Conservation (phyloP, 2,888 invertebrate genomes). For the Caenorhabditis becei region DNA sequence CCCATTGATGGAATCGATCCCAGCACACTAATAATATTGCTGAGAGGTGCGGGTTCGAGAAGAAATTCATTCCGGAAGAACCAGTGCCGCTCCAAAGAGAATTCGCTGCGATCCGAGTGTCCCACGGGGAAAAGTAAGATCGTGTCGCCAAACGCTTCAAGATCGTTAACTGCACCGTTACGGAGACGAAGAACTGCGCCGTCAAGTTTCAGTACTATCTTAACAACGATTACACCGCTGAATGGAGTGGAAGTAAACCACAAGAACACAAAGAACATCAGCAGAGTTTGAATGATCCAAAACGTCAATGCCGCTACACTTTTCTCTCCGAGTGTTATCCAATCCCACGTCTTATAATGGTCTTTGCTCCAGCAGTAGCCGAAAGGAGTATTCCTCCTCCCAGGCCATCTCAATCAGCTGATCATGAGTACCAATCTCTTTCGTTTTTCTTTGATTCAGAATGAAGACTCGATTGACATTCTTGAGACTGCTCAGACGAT, state of each 20-base stretch:
- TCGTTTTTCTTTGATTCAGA: conserved; percentile 62
- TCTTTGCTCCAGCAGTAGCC: conserved; percentile 48
- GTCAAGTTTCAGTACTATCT: conserved; percentile 82
- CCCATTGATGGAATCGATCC: no score
- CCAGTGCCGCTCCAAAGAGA: conserved; percentile 78
- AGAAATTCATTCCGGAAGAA: conserved; percentile 75
- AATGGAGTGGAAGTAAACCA: no score
- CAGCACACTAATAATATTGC: no score
- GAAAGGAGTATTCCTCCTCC: conserved; percentile 43
- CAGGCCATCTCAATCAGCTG: conserved; percentile 64
- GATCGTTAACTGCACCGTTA: conserved; percentile 71
- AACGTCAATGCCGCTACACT: conserved; percentile 28
- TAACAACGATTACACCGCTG: no score
- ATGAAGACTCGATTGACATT: conserved; percentile 68
- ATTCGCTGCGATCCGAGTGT: conserved; percentile 73
- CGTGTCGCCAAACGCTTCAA: conserved; percentile 70
- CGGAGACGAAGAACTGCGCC: conserved; percentile 66
- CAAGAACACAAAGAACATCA: no score
- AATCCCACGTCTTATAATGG: conserved; percentile 53
- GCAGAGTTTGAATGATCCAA: conserved; percentile 38
- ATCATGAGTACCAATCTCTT: conserved; percentile 70
- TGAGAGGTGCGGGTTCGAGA: no score
- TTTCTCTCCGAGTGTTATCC: conserved; percentile 45
- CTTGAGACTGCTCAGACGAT: conserved; percentile 73
- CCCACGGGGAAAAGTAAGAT: conserved; percentile 61